These are phyloP conservation scores for Drosophila bunnanda DNA, from an alignment of 2,888 invertebrate genomes.

Conservation along the genomic window DNA sequence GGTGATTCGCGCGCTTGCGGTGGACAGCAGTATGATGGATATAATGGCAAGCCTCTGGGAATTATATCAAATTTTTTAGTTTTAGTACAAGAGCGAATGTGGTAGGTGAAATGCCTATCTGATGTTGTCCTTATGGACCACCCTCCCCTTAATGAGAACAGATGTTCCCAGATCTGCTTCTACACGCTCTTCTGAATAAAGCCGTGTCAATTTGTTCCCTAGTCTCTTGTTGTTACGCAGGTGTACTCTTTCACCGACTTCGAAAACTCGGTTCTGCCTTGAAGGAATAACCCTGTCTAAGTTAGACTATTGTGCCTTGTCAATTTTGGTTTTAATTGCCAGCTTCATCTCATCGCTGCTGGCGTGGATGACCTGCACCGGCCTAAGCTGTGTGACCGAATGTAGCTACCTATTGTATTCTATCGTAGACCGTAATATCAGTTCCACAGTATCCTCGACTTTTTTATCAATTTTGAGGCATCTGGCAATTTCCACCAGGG, in stretches of 20 bases:
- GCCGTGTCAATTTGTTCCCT: slow-evolving; percentile 4
- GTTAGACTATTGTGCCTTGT: neutral
- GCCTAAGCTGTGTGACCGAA: no score
- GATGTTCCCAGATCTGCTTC: neutral
- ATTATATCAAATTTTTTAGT: neutral
- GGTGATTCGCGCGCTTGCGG: neutral
- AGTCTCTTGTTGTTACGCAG: neutral
- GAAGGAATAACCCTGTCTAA: no score
- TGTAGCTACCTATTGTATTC: no score
- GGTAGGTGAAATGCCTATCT: neutral
- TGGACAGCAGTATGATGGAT: no score
- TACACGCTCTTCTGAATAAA: slow-evolving; percentile 2
- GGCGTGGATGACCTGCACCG: neutral
- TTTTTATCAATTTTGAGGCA: slow-evolving; percentile 2
- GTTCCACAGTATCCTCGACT: no score
- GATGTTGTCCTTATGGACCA: no score
- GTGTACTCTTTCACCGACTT: neutral
- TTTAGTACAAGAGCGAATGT: neutral
- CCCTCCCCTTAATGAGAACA: no score
- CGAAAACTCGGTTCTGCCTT: neutral
- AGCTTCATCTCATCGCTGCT: neutral
- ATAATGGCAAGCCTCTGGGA: slow-evolving; percentile 1
- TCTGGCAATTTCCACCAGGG: slow-evolving; percentile 1
- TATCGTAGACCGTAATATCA: no score
- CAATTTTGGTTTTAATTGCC: neutral